Conservation (phyloP, 2,113 vertebrate genomes). For the Pseudonaja textilis region DNA sequence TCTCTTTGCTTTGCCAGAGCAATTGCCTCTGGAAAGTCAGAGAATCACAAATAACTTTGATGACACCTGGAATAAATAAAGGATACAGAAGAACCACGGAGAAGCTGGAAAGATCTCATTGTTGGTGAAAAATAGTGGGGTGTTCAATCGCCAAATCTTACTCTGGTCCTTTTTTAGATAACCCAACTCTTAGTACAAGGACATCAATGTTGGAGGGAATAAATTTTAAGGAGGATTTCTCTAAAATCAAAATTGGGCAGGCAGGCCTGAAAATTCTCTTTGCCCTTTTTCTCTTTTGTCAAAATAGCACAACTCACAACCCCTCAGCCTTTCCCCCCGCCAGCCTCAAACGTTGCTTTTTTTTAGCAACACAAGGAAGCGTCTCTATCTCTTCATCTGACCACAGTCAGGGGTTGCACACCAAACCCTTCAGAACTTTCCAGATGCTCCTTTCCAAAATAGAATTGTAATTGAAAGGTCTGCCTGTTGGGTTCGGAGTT, state of each 20-base stretch:
- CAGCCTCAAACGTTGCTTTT: not conserved
- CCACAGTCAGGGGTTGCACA: not conserved
- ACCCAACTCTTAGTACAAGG: no score
- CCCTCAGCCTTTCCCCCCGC: not conserved
- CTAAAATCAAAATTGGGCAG: not conserved
- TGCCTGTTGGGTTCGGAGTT: not conserved
- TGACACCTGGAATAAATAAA: slow-evolving; percentile 7
- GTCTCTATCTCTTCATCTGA: not conserved
- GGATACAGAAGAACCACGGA: not conserved
- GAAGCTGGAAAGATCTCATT: not conserved
- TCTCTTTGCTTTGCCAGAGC: not conserved
- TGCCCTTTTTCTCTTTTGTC: not conserved
- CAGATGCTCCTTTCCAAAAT: slow-evolving; percentile 42
- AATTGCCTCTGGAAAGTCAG: not conserved
- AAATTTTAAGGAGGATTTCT: not conserved
- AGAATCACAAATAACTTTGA: not conserved
- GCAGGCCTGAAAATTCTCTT: not conserved
- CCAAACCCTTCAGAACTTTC: not conserved
- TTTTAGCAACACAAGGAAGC: not conserved
- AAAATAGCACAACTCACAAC: not conserved
- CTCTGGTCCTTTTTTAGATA: not conserved
- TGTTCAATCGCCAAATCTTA: not conserved
- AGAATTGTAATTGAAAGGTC: slow-evolving; percentile 39
- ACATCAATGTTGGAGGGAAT: not conserved
- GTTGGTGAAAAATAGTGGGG: not conserved